Evolutionary conservation across 2,113 vertebrate species (phyloP), one percentile per base, ranked within the genome.

Genomic region (Notiomystis cincta): DNA sequence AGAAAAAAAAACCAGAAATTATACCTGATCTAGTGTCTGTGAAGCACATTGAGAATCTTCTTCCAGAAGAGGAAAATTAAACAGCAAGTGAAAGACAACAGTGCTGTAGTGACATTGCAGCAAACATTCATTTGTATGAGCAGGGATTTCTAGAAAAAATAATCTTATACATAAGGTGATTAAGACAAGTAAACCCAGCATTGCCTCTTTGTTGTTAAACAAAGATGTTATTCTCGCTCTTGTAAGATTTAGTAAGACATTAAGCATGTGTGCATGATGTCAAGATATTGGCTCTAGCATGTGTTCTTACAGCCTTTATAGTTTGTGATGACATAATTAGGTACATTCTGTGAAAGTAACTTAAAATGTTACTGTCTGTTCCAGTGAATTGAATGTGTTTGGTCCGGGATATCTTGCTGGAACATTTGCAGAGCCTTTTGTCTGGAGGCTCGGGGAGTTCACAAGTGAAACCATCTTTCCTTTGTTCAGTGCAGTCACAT

Each of bases 181-280:
- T 96, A 92, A 96, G 96, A 91, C 93, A 95, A 92, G 77, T 91
- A 95, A 97, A 97, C 85, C 83, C 79, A 96, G 92, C 91, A 61
- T 64, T 93, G 86, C 87, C 77, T 33, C 87, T 96, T 96, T 98
- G 96, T 98, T 97, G 81, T 93, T 96, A 97, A 93, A 98, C 96
- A 98, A 97, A 98, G 95, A 94, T 96, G 95, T 96, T 96, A 91
- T 98, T 97, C 95, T 97, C 7, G 2, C 82, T 91, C 94, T 97
- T 96, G 48, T 64, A 80, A 95, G 93, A 61, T 22, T 96, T 95
- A 97, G 87, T 95, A 92, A 96, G 96, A 97, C 93, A 87, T 95
- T 97, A 94, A 95, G 82, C 93, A 96, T 96, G 89, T 97, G 96
- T 94, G 92, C 91, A 84, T 97, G 96, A 97, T 97, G 95, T 97